Evolutionary conservation across 2,797 vertebrate genomes (phyloP).

Genomic region (Gallinago solitaria): DNA sequence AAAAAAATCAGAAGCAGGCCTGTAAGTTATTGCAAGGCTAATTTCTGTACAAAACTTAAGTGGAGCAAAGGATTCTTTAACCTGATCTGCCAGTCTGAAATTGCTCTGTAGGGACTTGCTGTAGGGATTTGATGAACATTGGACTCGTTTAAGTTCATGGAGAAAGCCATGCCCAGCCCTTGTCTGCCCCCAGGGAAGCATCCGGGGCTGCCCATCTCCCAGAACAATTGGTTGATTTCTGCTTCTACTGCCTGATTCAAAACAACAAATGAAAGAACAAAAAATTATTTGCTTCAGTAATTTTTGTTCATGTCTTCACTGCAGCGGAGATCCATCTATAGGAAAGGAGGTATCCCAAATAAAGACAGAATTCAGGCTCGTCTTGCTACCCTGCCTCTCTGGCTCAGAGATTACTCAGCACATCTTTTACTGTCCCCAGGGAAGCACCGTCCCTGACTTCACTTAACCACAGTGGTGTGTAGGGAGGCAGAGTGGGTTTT

Average conservation of each 20-base stretch:
- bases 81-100: neutral
- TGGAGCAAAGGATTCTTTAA: neutral
- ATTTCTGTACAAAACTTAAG: neutral
- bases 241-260: neutral
- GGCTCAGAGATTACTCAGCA: neutral
- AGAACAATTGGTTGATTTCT: neutral
- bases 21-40: conserved; percentile 13
- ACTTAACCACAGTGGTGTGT: accelerated
- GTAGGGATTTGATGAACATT: neutral
- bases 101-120: neutral
- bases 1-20: neutral
- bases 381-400: neutral
- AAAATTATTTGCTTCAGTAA: neutral
- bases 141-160: neutral
- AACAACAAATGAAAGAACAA: neutral
- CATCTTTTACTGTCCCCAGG: neutral
- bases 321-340: neutral
- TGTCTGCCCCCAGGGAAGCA: neutral
- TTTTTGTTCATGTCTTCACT: neutral
- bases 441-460: neutral
- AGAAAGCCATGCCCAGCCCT: neutral
- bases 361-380: neutral
- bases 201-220: neutral
- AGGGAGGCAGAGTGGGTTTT: neutral
- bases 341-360: neutral